These are phyloP conservation scores for Drosophila trichaetosa DNA, from an alignment of 2,888 invertebrate genomes.

Conservation along the genomic window DNA sequence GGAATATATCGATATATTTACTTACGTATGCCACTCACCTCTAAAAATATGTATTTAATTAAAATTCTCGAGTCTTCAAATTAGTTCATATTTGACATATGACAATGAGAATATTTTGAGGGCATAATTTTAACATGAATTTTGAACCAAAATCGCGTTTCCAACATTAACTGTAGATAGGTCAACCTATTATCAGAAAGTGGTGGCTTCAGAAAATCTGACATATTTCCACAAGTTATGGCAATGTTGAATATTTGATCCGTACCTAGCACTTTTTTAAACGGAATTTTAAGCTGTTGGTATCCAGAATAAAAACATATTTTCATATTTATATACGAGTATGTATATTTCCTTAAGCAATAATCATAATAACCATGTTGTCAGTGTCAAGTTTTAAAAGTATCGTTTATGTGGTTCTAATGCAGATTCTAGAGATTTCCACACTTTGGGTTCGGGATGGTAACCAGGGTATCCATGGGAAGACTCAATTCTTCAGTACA, in stretches of 20 bases:
- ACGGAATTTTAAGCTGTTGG: neutral
- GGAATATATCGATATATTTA: conserved; percentile 4
- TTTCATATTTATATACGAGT: conserved; percentile 37
- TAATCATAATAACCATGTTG: conserved; percentile 39
- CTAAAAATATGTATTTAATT: neutral
- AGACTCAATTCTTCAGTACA: conserved; percentile 6
- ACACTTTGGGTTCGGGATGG: conserved; percentile 2
- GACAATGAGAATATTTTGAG: neutral
- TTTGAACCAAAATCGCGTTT: neutral
- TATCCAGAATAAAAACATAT: conserved; percentile 11
- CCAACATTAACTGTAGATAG: neutral
- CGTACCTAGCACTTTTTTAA: neutral
- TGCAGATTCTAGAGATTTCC: conserved; percentile 9
- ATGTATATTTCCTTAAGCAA: conserved; percentile 49
- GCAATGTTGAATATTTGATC: neutral
- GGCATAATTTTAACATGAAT: neutral
- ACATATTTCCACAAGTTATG: neutral
- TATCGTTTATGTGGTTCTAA: conserved; percentile 5
- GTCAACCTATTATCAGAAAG: neutral
- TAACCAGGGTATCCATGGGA: conserved; percentile 15
- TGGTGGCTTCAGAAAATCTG: neutral
- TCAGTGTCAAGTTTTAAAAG: conserved; percentile 13
- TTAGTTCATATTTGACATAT: neutral
- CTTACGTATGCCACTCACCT: neutral
- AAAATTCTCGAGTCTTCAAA: neutral